These are phyloP conservation scores for Aphaenogaster ashmeadi DNA, from an alignment of 1,140 invertebrate genomes.

Conservation along the genomic window DNA sequence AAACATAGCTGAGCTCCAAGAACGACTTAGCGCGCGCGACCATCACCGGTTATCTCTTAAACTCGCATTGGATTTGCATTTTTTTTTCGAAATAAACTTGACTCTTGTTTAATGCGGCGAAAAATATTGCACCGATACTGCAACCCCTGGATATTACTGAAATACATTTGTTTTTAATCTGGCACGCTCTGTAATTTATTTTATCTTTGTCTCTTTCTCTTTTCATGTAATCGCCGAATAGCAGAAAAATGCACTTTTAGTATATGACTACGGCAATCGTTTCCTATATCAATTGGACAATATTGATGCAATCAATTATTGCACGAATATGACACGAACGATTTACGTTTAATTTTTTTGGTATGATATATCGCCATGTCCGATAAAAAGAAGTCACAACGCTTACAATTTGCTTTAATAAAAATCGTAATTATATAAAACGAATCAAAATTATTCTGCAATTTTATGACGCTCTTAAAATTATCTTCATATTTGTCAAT, in stretches of 20 bases:
- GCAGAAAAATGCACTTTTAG: background rate
- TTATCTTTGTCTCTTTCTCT: background rate
- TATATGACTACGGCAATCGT: background rate
- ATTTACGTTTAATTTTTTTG: slow-evolving; percentile 8
- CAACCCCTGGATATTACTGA: background rate
- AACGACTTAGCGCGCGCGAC: slow-evolving; percentile 35
- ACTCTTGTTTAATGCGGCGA: slow-evolving; percentile 36
- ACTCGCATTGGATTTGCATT: slow-evolving; percentile 53
- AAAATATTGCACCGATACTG: slow-evolving; percentile 13
- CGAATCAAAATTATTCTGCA: background rate
- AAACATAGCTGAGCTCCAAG: slow-evolving; percentile 52
- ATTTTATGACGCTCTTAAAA: background rate
- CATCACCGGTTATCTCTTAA: slow-evolving; percentile 5
- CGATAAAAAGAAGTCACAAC: background rate
- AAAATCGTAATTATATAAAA: background rate
- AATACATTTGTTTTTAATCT: slow-evolving; percentile 19
- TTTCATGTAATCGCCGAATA: background rate
- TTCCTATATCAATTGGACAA: background rate
- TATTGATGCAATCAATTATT: background rate
- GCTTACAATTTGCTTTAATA: background rate
- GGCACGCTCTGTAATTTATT: background rate
- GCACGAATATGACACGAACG: background rate
- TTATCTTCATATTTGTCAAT: background rate
- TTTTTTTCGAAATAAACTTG: slow-evolving; percentile 28
- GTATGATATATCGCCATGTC: background rate